Conservation (phyloP, 2,797 vertebrate species). For the Orientallactaga sibirica region DNA sequence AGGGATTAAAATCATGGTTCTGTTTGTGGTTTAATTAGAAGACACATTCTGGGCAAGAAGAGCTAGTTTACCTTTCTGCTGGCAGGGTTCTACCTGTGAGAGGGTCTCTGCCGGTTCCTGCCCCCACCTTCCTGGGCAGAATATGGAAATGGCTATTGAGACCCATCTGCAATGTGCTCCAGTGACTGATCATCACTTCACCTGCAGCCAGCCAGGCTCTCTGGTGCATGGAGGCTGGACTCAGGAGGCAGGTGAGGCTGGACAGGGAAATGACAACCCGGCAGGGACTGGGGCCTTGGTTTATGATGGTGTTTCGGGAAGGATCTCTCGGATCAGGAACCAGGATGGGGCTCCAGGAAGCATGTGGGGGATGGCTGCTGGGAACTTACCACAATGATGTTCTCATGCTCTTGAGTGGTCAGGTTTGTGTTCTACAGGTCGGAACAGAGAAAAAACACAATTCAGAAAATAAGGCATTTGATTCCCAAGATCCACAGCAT, state of each 20-base stretch:
- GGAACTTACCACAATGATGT: conserved; percentile 97
- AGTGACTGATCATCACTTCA: not conserved
- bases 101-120: not conserved
- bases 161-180: not conserved
- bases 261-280: not conserved
- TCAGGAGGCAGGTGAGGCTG: not conserved
- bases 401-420: conserved; percentile 97
- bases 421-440: conserved; percentile 94
- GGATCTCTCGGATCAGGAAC: not conserved
- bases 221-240: not conserved
- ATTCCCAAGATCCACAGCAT: not conserved
- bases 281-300: fast-evolving
- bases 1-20: not conserved
- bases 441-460: not conserved
- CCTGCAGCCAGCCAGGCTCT: not conserved
- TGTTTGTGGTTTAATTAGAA: conserved; percentile 9
- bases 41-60: not conserved
- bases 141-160: not conserved
- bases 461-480: not conserved
- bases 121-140: not conserved
- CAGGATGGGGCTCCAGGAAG: not conserved
- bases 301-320: fast-evolving
- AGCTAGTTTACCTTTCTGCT: not conserved
- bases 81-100: not conserved
- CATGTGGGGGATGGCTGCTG: fast-evolving